phyloP scores from a whole-genome alignment of 2,797 vertebrate genomes.

The Parauchenoglanis ngamensis region DNA sequence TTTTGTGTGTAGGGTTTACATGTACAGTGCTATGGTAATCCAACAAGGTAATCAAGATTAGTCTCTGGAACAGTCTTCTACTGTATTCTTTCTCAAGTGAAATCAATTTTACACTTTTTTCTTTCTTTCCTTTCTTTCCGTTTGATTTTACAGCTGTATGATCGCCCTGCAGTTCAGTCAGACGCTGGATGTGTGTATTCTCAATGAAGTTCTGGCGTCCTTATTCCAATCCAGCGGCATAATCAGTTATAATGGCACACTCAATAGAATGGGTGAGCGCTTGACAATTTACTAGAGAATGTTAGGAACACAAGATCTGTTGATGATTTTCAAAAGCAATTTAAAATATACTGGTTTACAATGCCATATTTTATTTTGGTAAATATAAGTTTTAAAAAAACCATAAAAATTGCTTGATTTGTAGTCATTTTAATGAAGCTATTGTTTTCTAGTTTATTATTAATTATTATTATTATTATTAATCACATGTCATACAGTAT shows the following conservation, averaged over 20 bases:
- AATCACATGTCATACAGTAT: too few species aligned
- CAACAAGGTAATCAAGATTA: conserved; percentile 58
- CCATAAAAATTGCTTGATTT: too few species aligned
- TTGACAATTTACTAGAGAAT: not conserved
- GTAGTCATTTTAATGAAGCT: too few species aligned
- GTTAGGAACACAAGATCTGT: too few species aligned
- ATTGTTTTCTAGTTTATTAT: too few species aligned
- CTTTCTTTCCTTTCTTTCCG: conserved; percentile 1
- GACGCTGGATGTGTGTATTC: conserved; percentile 54
- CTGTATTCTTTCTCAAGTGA: not conserved
- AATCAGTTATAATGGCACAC: conserved; percentile 35
- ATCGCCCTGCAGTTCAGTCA: conserved; percentile 64
- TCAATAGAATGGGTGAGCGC: conserved; percentile 64
- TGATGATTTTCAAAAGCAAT: too few species aligned
- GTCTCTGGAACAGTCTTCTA: not conserved
- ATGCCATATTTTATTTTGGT: too few species aligned
- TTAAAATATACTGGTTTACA: too few species aligned
- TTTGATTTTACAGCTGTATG: conserved; percentile 67
- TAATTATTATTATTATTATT: too few species aligned
- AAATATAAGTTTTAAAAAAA: too few species aligned
- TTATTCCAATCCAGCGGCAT: not conserved
- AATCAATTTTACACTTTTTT: not conserved
- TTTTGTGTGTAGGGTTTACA: conserved; percentile 56
- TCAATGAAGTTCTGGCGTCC: conserved; percentile 48
- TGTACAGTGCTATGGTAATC: conserved; percentile 63